phyloP scores from a whole-genome alignment of 2,797 vertebrate genomes.

The Danionella dracula region DNA sequence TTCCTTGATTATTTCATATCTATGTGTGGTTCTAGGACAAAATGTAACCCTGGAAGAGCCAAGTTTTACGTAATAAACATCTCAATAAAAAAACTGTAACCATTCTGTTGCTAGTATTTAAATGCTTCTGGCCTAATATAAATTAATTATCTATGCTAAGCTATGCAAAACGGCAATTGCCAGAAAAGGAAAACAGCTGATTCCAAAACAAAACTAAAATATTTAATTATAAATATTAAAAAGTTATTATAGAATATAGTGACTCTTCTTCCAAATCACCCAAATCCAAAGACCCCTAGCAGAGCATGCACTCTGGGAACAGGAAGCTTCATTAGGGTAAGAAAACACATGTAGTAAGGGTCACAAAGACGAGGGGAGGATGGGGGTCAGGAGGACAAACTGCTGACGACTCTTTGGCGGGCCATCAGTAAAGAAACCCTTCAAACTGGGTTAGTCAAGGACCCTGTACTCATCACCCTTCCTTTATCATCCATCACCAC shows the following conservation, averaged over 20 bases:
- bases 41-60: too few species aligned
- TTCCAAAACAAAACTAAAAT: not conserved
- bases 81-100: too few species aligned
- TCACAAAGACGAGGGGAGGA: constrained; percentile 9
- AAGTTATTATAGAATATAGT: not conserved
- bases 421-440: constrained; percentile 12
- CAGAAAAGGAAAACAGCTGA: too few species aligned
- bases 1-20: too few species aligned
- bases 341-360: constrained; percentile 20
- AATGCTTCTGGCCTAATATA: too few species aligned
- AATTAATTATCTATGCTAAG: too few species aligned
- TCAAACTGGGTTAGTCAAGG: constrained; percentile 27
- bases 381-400: constrained; percentile 12
- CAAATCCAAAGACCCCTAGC: too few species aligned
- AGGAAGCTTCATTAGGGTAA: constrained; percentile 28
- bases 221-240: not conserved
- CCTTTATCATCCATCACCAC: constrained; percentile 9
- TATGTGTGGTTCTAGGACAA: too few species aligned
- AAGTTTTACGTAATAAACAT: too few species aligned
- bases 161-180: too few species aligned
- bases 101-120: too few species aligned
- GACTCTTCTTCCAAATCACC: too few species aligned
- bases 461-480: constrained; percentile 17
- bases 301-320: constrained; percentile 27
- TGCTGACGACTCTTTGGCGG: not conserved